A percentile compares a stretch with the other conserved stretches of the same genome.
phyloP scores from a whole-genome alignment of 1,140 invertebrate species.

The Bombus picipes region DNA sequence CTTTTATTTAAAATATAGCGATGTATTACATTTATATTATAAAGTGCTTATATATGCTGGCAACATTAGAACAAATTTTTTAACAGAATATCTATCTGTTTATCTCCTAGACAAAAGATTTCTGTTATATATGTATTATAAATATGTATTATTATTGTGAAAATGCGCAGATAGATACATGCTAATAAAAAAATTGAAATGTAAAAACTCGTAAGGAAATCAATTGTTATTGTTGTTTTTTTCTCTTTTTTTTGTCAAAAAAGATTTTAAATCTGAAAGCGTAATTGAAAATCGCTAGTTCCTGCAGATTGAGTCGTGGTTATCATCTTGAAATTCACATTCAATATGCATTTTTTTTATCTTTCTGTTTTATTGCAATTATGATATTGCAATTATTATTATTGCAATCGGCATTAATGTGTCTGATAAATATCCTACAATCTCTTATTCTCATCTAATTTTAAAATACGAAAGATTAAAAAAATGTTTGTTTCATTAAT shows the following conservation, averaged over 20 bases:
- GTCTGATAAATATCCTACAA: neutral
- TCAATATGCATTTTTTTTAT: neutral
- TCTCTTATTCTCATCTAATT: neutral
- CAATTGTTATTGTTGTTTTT: conserved; percentile 30
- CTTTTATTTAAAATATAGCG: conserved; percentile 51
- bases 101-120: conserved; percentile 37
- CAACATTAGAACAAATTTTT: conserved; percentile 45
- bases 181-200: conserved; percentile 50
- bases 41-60: conserved; percentile 41
- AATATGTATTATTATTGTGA: conserved; percentile 56
- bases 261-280: conserved; percentile 6
- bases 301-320: neutral
- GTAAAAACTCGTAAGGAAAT: conserved; percentile 18
- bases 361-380: neutral
- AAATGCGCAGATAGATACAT: conserved; percentile 45
- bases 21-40: conserved; percentile 40
- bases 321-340: conserved; percentile 3
- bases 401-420: neutral
- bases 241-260: conserved; percentile 6
- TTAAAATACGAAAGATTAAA: neutral
- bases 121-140: conserved; percentile 55
- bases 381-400: neutral
- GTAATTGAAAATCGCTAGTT: neutral
- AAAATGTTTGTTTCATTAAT: neutral
- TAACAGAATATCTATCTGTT: conserved; percentile 45